Evolutionary conservation across 2,113 vertebrate genomes (phyloP).

Genomic region (Eleginops maclovinus): DNA sequence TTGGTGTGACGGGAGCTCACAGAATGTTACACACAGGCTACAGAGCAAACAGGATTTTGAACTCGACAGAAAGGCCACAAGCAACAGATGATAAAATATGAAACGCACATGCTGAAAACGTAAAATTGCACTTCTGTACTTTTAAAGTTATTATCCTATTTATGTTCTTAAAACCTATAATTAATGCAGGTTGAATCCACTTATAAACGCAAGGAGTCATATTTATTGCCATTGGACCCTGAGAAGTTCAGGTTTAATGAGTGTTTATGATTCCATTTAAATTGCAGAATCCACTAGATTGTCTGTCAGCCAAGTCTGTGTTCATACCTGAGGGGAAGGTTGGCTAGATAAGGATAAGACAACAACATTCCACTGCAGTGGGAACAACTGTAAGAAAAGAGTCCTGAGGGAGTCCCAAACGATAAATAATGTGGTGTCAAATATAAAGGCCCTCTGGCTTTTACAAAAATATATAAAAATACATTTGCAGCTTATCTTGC

Average conservation of each 20-base stretch:
- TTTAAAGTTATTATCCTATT: neutral
- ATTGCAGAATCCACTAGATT: slow-evolving; percentile 50
- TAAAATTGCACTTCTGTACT: slow-evolving; percentile 1
- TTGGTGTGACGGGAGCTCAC: slow-evolving; percentile 70
- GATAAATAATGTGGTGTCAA: slow-evolving; percentile 11
- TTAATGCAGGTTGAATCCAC: neutral
- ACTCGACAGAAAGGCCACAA: slow-evolving; percentile 54
- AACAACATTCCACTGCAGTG: slow-evolving; percentile 52
- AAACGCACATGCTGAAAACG: slow-evolving; percentile 18
- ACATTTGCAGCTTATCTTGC: neutral
- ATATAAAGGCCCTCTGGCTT: neutral
- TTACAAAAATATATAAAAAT: neutral
- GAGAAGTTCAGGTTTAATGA: slow-evolving; percentile 58
- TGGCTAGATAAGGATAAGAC: slow-evolving; percentile 55
- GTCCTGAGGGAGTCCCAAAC: neutral
- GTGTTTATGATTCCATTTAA: slow-evolving; percentile 45
- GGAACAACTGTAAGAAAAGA: slow-evolving; percentile 28
- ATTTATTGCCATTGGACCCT: slow-evolving; percentile 22
- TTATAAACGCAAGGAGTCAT: slow-evolving; percentile 8
- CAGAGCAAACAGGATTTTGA: slow-evolving; percentile 73
- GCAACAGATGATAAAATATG: slow-evolving; percentile 48
- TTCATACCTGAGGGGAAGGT: slow-evolving; percentile 62
- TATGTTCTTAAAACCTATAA: neutral
- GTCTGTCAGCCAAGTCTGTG: slow-evolving; percentile 49
- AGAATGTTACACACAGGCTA: slow-evolving; percentile 74